Evolutionary conservation across 2,797 vertebrate species (phyloP), one percentile per base, ranked within the genome.

Genomic region (Buphagus erythrorhynchus): DNA sequence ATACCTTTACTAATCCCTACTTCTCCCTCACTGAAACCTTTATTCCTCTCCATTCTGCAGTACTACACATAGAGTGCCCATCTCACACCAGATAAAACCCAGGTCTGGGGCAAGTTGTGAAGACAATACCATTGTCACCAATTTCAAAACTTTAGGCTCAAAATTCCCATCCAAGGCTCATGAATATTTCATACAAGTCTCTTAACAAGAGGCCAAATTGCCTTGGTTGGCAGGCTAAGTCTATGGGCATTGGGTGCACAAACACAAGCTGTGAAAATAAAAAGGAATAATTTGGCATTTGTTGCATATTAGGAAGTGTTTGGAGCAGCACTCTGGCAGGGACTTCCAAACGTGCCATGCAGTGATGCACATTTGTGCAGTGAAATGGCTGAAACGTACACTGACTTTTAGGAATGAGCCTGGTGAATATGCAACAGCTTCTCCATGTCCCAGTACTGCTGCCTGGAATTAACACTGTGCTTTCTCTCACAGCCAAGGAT

Each of bases 231-330:
- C 93, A 94, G 52, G 54, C 77, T 79, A 92, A 36, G 74, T 80
- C 79, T 79, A 72, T 40, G 91, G 91, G 93, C 90, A 76, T 1
- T 74, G 93, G 90, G 59, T 93, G 69, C 88, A 95, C 68, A 94
- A 95, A 95, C 90, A 95, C 94, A 95, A 96, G 87, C 95, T 95
- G 95, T 84, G 90, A 90, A 97, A 96, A 97, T 95, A 95, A 96
- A 95, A 96, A 95, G 93, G 65, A 90, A 83, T 90, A 75, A 96
- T 95, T 94, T 93, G 93, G 96, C 90, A 82, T 93, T 89, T 94
- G 92, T 45, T 96, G 85, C 81, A 51, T 75, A 90, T 83, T 85
- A 96, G 62, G 69, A 79, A 95, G 73, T 29, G 63, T 91, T 94
- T 73, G 76, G 87, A 96, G 93, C 86, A 85, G 54, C 58, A 46